Evolutionary conservation across 2,113 vertebrate genomes (phyloP), one percentile per base, ranked within the genome.

Genomic region (Gila orcuttii): DNA sequence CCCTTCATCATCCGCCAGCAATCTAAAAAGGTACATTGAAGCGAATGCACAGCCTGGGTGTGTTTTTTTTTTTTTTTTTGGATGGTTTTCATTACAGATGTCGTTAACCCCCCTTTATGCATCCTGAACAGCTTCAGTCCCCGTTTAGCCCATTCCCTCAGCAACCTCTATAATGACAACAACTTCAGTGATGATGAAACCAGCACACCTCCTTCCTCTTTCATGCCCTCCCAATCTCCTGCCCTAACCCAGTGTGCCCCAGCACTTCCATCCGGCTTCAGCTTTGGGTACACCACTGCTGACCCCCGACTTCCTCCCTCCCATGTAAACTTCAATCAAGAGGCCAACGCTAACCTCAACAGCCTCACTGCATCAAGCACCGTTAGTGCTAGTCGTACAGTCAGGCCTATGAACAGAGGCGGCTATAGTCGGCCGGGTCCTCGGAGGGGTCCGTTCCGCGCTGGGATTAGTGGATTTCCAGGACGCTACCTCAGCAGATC

Each of bases 61-160:
- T 15, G 45, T 31, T 17, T 47, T 23, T 28, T 39, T 17, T 47
- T 23, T 28, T 39, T 36, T 42, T 33, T 15, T 52, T 52, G 42
- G 42, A 42, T 42, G 2, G 42, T 8, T 8, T 23, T 7, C 19
- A 57, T 57, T 57, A 57, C n/a, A 66, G 60, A 81, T 42, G 1
- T 80, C 15, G 21, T 62, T 64, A 60, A 80, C 39, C 64, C 39
- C 21, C 7, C n/a, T 68, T 83, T 77, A 28, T 76, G 11, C 66
- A 11, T 84, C 91, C 87, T 77, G 83, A 90, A 88, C 93, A 96
- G 96, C 92, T 69, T 95, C 91, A 96, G 93, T 93, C 95, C 96
- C 87, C 93, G 96, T 89, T 94, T 96, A 94, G 96, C 96, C 92
- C 96, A 92, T 93, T 97, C 96, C 66, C 95, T 97, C 90, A 95